Conservation (phyloP, 2,113 vertebrate genomes). For the Tachuris rubrigastra region DNA sequence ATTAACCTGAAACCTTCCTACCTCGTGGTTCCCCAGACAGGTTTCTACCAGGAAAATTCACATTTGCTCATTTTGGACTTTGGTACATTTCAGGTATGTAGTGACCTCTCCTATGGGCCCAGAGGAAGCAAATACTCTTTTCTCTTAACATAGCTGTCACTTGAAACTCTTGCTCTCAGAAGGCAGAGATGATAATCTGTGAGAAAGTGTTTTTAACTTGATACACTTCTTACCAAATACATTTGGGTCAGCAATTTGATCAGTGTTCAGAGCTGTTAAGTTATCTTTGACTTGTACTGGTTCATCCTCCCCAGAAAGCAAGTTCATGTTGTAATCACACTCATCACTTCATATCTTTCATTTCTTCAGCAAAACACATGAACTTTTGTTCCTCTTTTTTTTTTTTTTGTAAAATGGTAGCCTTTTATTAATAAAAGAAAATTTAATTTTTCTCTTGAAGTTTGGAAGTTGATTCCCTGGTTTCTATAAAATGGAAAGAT, state of each 20-base stretch:
- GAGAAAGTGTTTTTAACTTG: not conserved
- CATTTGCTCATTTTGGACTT: conserved; percentile 92
- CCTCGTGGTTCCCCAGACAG: conserved; percentile 86
- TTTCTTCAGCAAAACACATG: not conserved
- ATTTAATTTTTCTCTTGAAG: not conserved
- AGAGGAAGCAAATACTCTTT: not conserved
- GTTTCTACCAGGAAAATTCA: conserved; percentile 82
- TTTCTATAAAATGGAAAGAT: not conserved
- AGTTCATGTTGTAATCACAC: not conserved
- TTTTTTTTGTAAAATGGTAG: not conserved
- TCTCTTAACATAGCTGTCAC: not conserved
- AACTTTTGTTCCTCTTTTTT: not conserved
- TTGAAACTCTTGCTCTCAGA: not conserved
- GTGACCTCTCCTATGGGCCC: not conserved
- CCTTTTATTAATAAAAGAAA: not conserved
- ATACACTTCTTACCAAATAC: not conserved
- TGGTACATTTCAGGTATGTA: conserved; percentile 87
- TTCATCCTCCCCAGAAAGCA: not conserved
- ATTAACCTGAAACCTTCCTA: conserved; percentile 93
- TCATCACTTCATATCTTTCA: not conserved
- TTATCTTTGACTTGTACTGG: not conserved
- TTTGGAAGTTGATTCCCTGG: not conserved
- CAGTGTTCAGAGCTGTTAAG: not conserved
- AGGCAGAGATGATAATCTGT: not conserved
- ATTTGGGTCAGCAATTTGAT: not conserved